Base-by-base conservation (phyloP, 2,113 vertebrate genomes). In the Strix uralensis region DNA sequence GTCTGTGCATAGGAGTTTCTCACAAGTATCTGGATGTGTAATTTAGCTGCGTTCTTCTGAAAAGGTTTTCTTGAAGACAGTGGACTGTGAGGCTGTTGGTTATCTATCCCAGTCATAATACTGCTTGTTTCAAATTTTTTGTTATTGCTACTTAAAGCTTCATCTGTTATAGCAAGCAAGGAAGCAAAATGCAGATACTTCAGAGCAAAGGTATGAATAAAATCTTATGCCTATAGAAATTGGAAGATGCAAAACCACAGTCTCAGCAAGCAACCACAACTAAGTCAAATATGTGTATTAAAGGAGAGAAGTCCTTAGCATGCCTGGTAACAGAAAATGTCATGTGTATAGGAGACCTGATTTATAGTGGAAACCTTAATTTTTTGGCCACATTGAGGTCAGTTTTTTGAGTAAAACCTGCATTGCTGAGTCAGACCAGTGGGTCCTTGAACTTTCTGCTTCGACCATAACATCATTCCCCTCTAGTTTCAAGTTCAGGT, bases 191-290 rank as follows among this genome's bases (percentile, higher is more conserved):
- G 55, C 29, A 62, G 58, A 62, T 34, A 21, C 52, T 80, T 86
- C 32, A 80, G 51, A 77, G 78, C 29, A 78, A 92, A 95, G 46
- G 44, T 82, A 86, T 44, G 70, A 82, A 70, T 77, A 65, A 92
- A 61, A 91, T 85, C 55, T 67, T 58, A n/a, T 23, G 55, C 58
- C 42, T 70, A 59, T 70, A 78, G 89, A 94, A 81, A 58, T 1
- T 17, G n/a, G 57, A 78, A 87, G 84, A 81, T 74, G 78, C 29
- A 88, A 94, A 96, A 42, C 73, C 78, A 52, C 71, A 88, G 49
- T 21, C 58, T 18, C 5, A 17, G 79, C 23, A 16, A 82, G 74
- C 71, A 90, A 66, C 46, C 49, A 38, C 26, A 34, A 20, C 54
- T 40, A 55, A 66, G 49, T 40, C 73, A 84, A 85, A 82, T 44